Percentiles rank a stretch among this genome's conserved stretches.
Evolutionary conservation across 2,888 invertebrate genomes (phyloP).

Genomic region (Autographa gamma): DNA sequence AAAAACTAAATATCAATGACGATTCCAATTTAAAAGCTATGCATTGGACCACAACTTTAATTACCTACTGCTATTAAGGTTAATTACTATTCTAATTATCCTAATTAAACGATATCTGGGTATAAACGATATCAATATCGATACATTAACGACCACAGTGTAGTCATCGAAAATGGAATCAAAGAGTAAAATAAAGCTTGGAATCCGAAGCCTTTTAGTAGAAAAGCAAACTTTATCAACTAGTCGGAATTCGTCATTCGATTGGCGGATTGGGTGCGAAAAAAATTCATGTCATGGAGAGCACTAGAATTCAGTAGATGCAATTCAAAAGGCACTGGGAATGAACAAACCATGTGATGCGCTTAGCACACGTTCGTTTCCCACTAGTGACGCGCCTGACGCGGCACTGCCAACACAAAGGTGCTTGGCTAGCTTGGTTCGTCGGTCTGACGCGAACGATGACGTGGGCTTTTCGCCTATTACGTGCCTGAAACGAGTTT

Average conservation of each 20-base stretch:
- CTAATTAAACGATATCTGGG: constrained; percentile 17
- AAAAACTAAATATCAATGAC: constrained; percentile 37
- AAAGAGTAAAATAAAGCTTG: constrained; percentile 9
- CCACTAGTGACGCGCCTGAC: constrained; percentile 35
- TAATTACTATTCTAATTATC: constrained; percentile 39
- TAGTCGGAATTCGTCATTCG: constrained; percentile 36
- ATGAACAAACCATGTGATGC: constrained; percentile 44
- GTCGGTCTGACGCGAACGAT: constrained; percentile 51
- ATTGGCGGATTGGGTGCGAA: constrained; percentile 42
- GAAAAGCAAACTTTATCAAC: constrained; percentile 37
- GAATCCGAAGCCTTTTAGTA: constrained; percentile 36
- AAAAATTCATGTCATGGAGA: constrained; percentile 42
- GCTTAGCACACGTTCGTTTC: constrained; percentile 43
- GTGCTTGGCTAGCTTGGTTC: constrained; percentile 28
- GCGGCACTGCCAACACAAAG: constrained; percentile 54
- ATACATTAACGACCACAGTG: constrained; percentile 21
- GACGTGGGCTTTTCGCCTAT: constrained; percentile 56
- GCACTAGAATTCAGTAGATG: constrained; percentile 21
- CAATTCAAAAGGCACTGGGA: constrained; percentile 48
- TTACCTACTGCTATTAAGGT: constrained; percentile 25
- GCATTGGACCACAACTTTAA: constrained; percentile 31
- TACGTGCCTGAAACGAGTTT: constrained; percentile 45
- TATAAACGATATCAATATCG: constrained; percentile 25
- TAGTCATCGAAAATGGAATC: constrained; percentile 16
- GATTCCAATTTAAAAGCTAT: constrained; percentile 43